Percentiles rank a stretch among this genome's conserved stretches.
Evolutionary conservation across 30 jellyfish, hydroid and myxozoan genomes (phyloP).

Genomic region (Mastigias papua): DNA sequence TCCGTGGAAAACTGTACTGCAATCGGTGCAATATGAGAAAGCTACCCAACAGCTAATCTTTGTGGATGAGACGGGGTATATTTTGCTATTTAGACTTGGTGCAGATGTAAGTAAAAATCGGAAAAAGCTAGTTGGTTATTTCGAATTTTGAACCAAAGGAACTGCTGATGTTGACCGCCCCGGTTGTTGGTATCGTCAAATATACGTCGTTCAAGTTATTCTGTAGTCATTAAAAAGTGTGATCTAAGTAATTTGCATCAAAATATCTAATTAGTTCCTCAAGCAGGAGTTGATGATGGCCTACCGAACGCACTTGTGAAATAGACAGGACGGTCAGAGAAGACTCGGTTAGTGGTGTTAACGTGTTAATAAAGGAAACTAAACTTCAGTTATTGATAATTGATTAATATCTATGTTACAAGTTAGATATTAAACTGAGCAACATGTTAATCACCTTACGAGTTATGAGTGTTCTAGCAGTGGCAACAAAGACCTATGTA

Average conservation of each 20-base stretch:
- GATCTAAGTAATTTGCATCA: background rate
- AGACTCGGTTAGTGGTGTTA: constrained; percentile 19
- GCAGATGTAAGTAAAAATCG: background rate
- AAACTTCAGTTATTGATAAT: background rate
- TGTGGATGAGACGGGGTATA: too few relatives aligned
- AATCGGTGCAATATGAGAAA: too few relatives aligned
- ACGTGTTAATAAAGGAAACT: background rate
- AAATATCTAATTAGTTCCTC: constrained; percentile 11
- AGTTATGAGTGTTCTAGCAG: constrained; percentile 7
- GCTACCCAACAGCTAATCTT: too few relatives aligned
- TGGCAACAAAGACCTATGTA: constrained; percentile 15
- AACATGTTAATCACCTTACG: background rate
- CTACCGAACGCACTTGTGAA: background rate
- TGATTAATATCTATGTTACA: constrained; percentile 15
- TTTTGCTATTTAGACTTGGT: background rate
- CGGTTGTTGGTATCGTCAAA: background rate
- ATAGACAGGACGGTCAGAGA: background rate
- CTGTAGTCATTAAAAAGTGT: background rate
- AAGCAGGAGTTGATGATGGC: background rate
- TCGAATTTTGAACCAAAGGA: background rate
- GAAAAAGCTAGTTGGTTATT: background rate
- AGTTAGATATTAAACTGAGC: constrained; percentile 9
- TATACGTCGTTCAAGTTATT: background rate
- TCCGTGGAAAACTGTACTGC: too few relatives aligned
- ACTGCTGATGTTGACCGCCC: background rate